Evolutionary conservation across 2,888 invertebrate genomes (phyloP), one percentile per base, ranked within the genome.

Genomic region (Galeruca laticollis): DNA sequence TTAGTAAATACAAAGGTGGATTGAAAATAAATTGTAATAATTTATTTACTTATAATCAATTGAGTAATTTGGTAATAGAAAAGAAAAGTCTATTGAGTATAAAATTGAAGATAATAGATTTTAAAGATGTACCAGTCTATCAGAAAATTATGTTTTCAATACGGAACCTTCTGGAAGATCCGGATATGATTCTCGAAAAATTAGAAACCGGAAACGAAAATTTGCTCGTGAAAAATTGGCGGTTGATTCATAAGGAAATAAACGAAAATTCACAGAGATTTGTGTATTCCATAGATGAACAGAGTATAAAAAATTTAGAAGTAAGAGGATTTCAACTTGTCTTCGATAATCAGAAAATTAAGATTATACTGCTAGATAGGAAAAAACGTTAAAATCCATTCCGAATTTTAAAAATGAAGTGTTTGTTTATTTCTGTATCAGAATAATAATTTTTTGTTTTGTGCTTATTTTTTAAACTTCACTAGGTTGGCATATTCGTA

Each of bases 71-170:
- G 26, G 18, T 59, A 13, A 15, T 20, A 8, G 47, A 60, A 26
- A 49, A 26, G 9, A 61, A 31, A 20, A 43, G 6, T 26, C 26
- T 67, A 18, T 10, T 11, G 43, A 54, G 20, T 20, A 13, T 60
- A 33, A 21, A 43, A n/a, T 31, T 67, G 31, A 67, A 47, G 21
- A 54, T 67, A 10, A 60, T 67, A 6, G 54, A 54, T 60, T 18
- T 54, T 13, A 43, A 60, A 54, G 60, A 61, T 20, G 26, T 61
- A n/a, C 67, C 67, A 13, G 54, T 56, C 3, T 61, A 61, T 43
- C 54, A 60, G 18, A 67, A 67, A 54, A 60, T 67, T 8, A 60
- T 67, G 31, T 26, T 67, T 40, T 54, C 21, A 9, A 37, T 67
- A 47, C 54, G 15, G 10, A 60, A 54, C 8, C 9, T 9, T 18